phyloP scores from a whole-genome alignment of 2,888 invertebrate species.

The Calameuta idolon region DNA sequence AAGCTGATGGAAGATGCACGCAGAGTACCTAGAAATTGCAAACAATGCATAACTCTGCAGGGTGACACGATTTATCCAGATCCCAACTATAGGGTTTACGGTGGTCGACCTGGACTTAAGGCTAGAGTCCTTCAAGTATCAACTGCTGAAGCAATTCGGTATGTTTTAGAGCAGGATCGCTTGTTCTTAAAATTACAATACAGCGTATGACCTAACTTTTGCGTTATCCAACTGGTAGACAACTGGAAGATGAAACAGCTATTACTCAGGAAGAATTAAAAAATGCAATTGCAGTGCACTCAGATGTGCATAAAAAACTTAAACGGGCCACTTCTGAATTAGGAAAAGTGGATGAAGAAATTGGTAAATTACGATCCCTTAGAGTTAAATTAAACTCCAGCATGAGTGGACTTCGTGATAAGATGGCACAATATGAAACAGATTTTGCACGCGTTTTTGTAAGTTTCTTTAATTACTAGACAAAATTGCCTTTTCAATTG shows the following conservation, averaged over 20 bases:
- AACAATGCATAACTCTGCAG: conserved; percentile 75
- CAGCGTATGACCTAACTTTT: no score
- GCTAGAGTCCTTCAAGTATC: conserved; percentile 77
- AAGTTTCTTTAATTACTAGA: conserved; percentile 31
- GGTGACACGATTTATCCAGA: conserved; percentile 80
- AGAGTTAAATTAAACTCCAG: conserved; percentile 37
- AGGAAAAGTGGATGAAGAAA: conserved; percentile 30
- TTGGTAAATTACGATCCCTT: conserved; percentile 34
- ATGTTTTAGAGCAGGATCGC: conserved; percentile 34
- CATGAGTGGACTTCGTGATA: conserved; percentile 48
- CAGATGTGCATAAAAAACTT: conserved; percentile 36
- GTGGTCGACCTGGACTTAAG: conserved; percentile 65
- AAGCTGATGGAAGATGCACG: conserved; percentile 74
- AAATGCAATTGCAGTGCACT: conserved; percentile 7
- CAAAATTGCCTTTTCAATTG: neutral
- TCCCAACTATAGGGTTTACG: conserved; percentile 82
- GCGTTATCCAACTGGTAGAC: conserved; percentile 30
- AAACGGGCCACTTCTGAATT: conserved; percentile 38
- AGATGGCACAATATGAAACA: conserved; percentile 34
- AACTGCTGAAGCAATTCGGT: conserved; percentile 74
- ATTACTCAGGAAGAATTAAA: conserved; percentile 32
- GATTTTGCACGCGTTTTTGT: conserved; percentile 46
- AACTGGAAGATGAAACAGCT: conserved; percentile 49
- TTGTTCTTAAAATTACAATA: no score
- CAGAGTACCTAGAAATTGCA: conserved; percentile 78